phyloP scores from a whole-genome alignment of 1,140 invertebrate species.

The Drosophila sp. region DNA sequence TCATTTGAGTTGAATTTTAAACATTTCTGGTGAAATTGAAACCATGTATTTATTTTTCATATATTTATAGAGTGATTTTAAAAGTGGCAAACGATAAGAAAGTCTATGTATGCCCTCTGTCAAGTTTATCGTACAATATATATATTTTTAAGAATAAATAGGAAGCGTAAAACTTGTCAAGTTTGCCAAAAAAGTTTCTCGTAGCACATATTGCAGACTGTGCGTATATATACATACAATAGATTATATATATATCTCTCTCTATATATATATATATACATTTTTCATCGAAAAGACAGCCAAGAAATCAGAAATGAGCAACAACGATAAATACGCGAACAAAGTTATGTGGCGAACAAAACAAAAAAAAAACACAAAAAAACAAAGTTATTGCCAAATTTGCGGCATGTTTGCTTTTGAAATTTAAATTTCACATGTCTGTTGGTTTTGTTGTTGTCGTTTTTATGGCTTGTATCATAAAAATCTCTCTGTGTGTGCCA shows the following conservation, averaged over 20 bases:
- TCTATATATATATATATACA: slow-evolving; percentile 13
- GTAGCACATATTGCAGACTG: slow-evolving; percentile 22
- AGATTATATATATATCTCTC: slow-evolving; percentile 13
- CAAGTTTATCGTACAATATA: slow-evolving; percentile 12
- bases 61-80: neutral
- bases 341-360: slow-evolving; percentile 32
- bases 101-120: slow-evolving; percentile 5
- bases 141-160: slow-evolving; percentile 30
- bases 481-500: slow-evolving; percentile 44
- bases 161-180: slow-evolving; percentile 21
- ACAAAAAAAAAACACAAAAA: slow-evolving; percentile 23
- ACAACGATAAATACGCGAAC: slow-evolving; percentile 57
- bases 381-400: slow-evolving; percentile 78
- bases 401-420: slow-evolving; percentile 83
- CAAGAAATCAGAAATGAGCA: slow-evolving; percentile 58
- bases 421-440: slow-evolving; percentile 79
- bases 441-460: slow-evolving; percentile 49
- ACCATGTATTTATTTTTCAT: no score
- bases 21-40: no score
- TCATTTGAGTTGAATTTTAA: no score
- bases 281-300: slow-evolving; percentile 62
- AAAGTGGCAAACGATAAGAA: neutral
- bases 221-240: slow-evolving; percentile 1
- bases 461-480: slow-evolving; percentile 78
- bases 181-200: slow-evolving; percentile 36